Evolutionary conservation across 2,797 vertebrate genomes (phyloP), one percentile per base, ranked within the genome.

Genomic region (Petrocephalus schoutedeni): DNA sequence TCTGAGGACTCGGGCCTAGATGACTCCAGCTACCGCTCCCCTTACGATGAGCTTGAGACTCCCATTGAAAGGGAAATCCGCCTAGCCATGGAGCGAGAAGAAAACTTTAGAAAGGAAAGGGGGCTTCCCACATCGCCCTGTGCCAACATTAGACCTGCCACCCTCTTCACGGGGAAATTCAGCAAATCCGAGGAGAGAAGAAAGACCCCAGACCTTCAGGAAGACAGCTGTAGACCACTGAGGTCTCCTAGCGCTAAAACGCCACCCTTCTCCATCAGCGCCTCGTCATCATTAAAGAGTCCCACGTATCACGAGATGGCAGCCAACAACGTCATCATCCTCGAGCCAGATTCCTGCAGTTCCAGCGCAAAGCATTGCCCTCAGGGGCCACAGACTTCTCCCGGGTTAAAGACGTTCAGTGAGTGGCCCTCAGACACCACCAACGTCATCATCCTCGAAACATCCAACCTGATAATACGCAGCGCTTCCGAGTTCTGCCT

Each of bases 401-500:
- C 90, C 0, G 23, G 90, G 41, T 90, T 91, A 89, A 92, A 91
- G 89, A 93, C 89, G 36, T 90, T 93, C 82, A 91, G 89, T 0
- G 91, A 93, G 53, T 94, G 92, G 93, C 90, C 91, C 0, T 67
- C 85, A 89, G 89, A 90, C 82, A 94, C 0, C 8, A 89, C 92
- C 64, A 94, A 90, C 0, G 88, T 95, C 85, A 93, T 95, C 0
- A 93, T 95, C 0, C 92, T 95, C 88, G 94, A 95, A 87, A 94
- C 95, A 19, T 94, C 94, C 87, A 95, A 95, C 45, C 89, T 95
- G 88, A 94, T 95, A 83, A 94, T 95, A 85, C 94, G 93, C 77
- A 94, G 94, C 4, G 93, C 94, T 8, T 94, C 95, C 0, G 94
- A 95, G 91, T 94, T 94, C 90, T 95, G 94, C 89, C 90, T 95